Conservation (phyloP, 1,140 invertebrate species). For the Heterodera carotae region DNA sequence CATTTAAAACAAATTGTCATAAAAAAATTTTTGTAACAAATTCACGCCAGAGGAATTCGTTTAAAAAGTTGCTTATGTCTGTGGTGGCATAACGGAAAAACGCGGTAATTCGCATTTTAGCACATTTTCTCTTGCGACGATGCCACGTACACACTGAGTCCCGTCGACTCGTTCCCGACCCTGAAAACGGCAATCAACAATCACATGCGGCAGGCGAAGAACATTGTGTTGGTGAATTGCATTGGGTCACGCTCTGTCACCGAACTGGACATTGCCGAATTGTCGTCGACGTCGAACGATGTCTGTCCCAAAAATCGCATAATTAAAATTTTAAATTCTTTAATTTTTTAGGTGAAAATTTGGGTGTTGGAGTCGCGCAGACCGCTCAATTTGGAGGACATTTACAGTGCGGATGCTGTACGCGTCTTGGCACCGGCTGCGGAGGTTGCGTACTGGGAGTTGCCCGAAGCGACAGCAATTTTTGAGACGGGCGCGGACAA, state of each 20-base stretch:
- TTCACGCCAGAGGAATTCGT: too few relatives aligned
- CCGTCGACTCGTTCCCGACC: slow-evolving; percentile 33
- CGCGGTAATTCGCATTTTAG: slow-evolving; percentile 14
- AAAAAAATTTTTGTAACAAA: too few relatives aligned
- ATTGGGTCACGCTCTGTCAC: slow-evolving; percentile 20
- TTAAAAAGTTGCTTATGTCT: not conserved
- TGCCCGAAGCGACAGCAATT: slow-evolving; percentile 29
- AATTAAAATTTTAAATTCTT: not conserved
- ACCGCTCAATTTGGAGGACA: slow-evolving; percentile 36
- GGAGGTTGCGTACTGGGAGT: slow-evolving; percentile 23
- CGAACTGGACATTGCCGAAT: slow-evolving; percentile 13
- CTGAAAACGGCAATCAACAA: slow-evolving; percentile 22
- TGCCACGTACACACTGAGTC: slow-evolving; percentile 26
- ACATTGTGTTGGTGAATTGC: slow-evolving; percentile 36
- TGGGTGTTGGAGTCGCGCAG: slow-evolving; percentile 33
- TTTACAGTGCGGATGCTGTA: slow-evolving; percentile 27
- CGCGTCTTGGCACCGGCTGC: slow-evolving; percentile 14
- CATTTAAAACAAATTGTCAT: too few relatives aligned
- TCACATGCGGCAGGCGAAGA: slow-evolving; percentile 24
- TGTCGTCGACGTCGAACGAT: slow-evolving; percentile 21
- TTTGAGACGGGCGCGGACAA: slow-evolving; percentile 15
- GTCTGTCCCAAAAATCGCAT: slow-evolving; percentile 8
- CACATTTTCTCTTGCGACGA: slow-evolving; percentile 39
- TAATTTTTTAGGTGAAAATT: slow-evolving; percentile 24
- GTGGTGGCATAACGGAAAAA: not conserved